Evolutionary conservation across 2,888 invertebrate genomes (phyloP).

Genomic region (Spilarctia lutea): DNA sequence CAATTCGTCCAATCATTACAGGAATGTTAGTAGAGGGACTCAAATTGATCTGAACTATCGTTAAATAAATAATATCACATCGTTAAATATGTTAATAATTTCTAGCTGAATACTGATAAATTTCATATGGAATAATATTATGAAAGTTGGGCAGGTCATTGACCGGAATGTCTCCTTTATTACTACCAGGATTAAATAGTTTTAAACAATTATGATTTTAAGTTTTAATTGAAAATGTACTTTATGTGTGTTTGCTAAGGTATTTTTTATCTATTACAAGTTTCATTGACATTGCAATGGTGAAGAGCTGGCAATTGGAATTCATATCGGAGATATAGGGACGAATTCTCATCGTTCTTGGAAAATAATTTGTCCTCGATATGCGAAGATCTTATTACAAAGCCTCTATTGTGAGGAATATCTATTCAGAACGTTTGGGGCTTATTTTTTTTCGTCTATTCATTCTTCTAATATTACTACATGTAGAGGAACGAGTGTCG

Average conservation of each 20-base stretch:
- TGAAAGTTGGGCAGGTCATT: too few relatives aligned
- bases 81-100: background rate
- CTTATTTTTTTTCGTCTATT: background rate
- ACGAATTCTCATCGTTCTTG: background rate
- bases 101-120: background rate
- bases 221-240: background rate
- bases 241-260: background rate
- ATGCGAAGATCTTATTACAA: background rate
- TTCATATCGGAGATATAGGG: background rate
- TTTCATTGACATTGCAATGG: background rate
- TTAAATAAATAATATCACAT: background rate
- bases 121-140: background rate
- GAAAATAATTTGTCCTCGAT: background rate
- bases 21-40: too few relatives aligned
- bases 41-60: too few relatives aligned
- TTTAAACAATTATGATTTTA: too few relatives aligned
- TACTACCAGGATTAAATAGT: too few relatives aligned
- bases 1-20: too few relatives aligned
- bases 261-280: background rate
- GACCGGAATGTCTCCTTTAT: too few relatives aligned
- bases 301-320: too few relatives aligned
- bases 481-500: too few relatives aligned
- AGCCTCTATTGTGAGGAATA: background rate
- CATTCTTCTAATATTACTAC: background rate
- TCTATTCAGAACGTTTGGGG: background rate